phyloP scores from a whole-genome alignment of 2,113 vertebrate species.

The Passerina amoena region DNA sequence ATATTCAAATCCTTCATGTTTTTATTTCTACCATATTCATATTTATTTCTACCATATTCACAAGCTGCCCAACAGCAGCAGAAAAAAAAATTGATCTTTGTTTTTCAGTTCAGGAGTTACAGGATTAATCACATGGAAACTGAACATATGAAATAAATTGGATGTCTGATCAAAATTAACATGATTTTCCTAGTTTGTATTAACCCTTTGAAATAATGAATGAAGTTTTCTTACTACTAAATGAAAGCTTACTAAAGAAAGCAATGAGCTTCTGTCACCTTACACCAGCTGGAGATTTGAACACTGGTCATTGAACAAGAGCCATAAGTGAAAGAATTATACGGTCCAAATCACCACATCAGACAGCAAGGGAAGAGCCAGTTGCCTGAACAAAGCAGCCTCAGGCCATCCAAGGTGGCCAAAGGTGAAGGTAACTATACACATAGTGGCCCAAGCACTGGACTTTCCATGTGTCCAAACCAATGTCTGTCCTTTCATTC shows the following conservation, averaged over 20 bases:
- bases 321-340: background rate
- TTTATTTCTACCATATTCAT: background rate
- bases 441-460: background rate
- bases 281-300: background rate
- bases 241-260: background rate
- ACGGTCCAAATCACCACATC: background rate
- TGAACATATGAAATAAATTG: background rate
- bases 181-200: background rate
- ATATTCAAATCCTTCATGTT: background rate
- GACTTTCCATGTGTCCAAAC: background rate
- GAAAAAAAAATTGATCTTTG: background rate
- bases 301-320: background rate
- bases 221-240: background rate
- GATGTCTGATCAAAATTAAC: background rate
- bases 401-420: background rate
- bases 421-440: background rate
- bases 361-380: background rate
- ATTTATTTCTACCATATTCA: background rate
- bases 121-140: background rate
- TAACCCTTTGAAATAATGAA: background rate
- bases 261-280: background rate
- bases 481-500: background rate
- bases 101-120: background rate
- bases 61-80: background rate
- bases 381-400: background rate